Percentiles rank a stretch among this genome's conserved stretches.
Evolutionary conservation across 2,797 vertebrate species (phyloP).

Genomic region (Coilia nasus): DNA sequence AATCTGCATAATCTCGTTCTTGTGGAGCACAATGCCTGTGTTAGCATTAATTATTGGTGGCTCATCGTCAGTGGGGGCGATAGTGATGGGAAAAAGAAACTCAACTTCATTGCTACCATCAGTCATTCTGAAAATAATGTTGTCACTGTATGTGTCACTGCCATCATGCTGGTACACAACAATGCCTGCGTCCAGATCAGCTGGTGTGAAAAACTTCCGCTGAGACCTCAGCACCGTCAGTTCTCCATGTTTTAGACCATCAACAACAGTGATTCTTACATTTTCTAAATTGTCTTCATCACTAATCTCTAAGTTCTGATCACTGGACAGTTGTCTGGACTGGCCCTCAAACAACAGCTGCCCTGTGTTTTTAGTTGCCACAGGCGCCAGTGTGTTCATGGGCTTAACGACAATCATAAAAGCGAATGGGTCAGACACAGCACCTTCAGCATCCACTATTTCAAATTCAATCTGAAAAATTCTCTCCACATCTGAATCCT

Average conservation of each 20-base stretch:
- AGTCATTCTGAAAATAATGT: conserved; percentile 83
- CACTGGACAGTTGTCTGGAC: conserved; percentile 77
- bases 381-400: conserved; percentile 83
- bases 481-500: conserved; percentile 75
- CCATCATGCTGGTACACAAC: conserved; percentile 87
- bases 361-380: conserved; percentile 79
- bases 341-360: conserved; percentile 87
- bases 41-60: conserved; percentile 83
- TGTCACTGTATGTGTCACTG: conserved; percentile 88
- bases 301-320: conserved; percentile 82
- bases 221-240: conserved; percentile 68
- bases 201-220: conserved; percentile 78
- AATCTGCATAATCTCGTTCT: conserved; percentile 84
- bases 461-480: conserved; percentile 87
- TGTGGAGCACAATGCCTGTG: conserved; percentile 78
- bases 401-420: conserved; percentile 87
- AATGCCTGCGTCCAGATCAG: conserved; percentile 76
- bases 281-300: conserved; percentile 84
- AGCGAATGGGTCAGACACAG: conserved; percentile 82
- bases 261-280: conserved; percentile 76
- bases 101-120: conserved; percentile 83
- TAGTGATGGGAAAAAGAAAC: conserved; percentile 85
- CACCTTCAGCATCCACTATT: conserved; percentile 80
- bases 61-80: conserved; percentile 85
- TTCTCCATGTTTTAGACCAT: conserved; percentile 80